Evolutionary conservation across 2,113 vertebrate species (phyloP).

Genomic region (Epinephelus cyanopodus): DNA sequence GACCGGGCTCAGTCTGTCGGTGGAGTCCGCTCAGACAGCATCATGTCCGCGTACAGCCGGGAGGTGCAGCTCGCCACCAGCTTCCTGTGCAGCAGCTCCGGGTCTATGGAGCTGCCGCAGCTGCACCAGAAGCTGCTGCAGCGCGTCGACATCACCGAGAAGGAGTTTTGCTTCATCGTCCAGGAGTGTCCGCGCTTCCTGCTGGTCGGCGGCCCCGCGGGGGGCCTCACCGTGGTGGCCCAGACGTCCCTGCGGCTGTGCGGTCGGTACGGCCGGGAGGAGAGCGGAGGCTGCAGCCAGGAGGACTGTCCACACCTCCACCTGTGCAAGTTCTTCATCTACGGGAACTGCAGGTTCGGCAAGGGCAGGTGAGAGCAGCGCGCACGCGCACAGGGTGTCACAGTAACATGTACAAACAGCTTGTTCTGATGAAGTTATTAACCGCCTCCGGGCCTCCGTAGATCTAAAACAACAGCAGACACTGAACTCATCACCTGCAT

Average conservation of each 20-base stretch:
- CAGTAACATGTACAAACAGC: background rate
- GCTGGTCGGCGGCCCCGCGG: constrained; percentile 40
- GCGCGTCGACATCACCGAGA: constrained; percentile 56
- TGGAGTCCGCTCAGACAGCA: background rate
- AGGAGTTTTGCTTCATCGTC: constrained; percentile 67
- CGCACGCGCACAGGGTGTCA: background rate
- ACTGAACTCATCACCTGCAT: too few relatives aligned
- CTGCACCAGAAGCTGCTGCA: constrained; percentile 66
- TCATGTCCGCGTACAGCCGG: constrained; percentile 52
- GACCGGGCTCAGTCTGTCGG: too few relatives aligned
- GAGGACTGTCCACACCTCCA: constrained; percentile 77
- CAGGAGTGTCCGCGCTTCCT: constrained; percentile 70
- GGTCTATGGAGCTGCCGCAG: constrained; percentile 68
- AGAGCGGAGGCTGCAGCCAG: constrained; percentile 44
- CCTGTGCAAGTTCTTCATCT: constrained; percentile 81
- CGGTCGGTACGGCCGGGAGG: constrained; percentile 61
- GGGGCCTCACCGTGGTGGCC: constrained; percentile 69
- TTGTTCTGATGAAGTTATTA: too few relatives aligned
- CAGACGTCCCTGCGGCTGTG: constrained; percentile 80
- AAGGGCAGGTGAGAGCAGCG: constrained; percentile 75
- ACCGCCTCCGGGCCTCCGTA: too few relatives aligned
- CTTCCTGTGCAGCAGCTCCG: constrained; percentile 68
- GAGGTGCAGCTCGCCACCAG: constrained; percentile 72
- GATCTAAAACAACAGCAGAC: too few relatives aligned
- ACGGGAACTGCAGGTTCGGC: constrained; percentile 81